phyloP scores from a whole-genome alignment of 2,888 invertebrate genomes.

The Cosmia trapezina region DNA sequence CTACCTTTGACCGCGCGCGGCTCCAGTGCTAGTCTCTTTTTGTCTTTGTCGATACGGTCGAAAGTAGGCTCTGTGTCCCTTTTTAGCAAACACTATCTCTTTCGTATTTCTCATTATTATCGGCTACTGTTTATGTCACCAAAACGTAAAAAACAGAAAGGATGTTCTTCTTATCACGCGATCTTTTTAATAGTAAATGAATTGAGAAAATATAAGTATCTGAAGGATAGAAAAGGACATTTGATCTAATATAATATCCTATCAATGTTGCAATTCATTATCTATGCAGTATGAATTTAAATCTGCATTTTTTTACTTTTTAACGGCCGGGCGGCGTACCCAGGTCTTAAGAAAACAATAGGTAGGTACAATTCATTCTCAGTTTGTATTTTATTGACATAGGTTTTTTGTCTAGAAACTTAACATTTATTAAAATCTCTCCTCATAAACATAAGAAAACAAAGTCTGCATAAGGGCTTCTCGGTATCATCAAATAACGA shows the following conservation, averaged over 20 bases:
- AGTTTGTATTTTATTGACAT: constrained; percentile 2
- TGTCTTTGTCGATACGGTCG: background rate
- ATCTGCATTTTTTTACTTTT: constrained; percentile 37
- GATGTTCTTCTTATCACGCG: background rate
- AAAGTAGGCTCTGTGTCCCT: background rate
- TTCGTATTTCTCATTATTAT: background rate
- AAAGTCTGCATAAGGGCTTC: too few relatives aligned
- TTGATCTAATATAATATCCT: constrained; percentile 50
- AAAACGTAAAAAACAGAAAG: background rate
- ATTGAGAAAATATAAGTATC: background rate
- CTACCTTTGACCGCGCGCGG: background rate
- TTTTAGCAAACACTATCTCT: background rate
- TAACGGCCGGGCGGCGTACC: constrained; percentile 1
- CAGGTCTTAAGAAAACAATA: background rate
- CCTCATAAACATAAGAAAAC: background rate
- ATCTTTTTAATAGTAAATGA: background rate
- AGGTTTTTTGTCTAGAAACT: background rate
- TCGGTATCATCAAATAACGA: background rate
- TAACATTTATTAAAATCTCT: background rate
- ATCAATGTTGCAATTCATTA: constrained; percentile 43
- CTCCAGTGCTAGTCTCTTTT: background rate
- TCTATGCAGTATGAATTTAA: constrained; percentile 59
- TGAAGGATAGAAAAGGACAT: background rate
- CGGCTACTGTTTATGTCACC: background rate
- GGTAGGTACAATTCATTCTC: background rate